Evolutionary conservation across 2,113 vertebrate species (phyloP).

Genomic region (Brachyhypopomus occidentalis): DNA sequence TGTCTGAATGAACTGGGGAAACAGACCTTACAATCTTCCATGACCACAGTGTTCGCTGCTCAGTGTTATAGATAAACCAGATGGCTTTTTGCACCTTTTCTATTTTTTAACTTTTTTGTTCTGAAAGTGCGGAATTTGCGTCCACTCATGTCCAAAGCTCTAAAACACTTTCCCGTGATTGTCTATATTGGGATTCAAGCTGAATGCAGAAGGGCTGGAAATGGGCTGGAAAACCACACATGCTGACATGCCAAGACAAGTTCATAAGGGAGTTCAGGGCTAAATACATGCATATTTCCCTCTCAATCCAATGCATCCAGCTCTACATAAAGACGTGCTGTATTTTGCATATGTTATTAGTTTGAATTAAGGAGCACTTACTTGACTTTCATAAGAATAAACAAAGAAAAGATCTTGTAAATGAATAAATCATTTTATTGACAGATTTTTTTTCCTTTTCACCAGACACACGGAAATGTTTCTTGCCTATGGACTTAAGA

Average conservation of each 20-base stretch:
- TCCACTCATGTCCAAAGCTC: conserved; percentile 71
- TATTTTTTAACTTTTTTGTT: conserved; percentile 44
- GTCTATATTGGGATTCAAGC: conserved; percentile 65
- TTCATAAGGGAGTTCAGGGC: conserved; percentile 72
- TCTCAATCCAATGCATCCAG: conserved; percentile 64
- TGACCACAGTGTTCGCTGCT: conserved; percentile 58
- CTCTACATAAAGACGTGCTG: conserved; percentile 6
- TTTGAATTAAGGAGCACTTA: neutral
- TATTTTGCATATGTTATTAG: neutral
- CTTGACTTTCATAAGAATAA: neutral
- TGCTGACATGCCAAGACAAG: conserved; percentile 65
- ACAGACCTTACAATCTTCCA: conserved; percentile 66
- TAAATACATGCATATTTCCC: conserved; percentile 74
- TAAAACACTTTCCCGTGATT: conserved; percentile 75
- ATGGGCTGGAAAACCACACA: conserved; percentile 69
- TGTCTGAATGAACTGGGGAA: conserved; percentile 48
- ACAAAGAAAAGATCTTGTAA: conserved; percentile 25
- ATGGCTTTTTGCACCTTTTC: conserved; percentile 52
- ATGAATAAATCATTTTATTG: conserved; percentile 44
- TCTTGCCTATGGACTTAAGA: conserved; percentile 68
- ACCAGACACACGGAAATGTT: conserved; percentile 66
- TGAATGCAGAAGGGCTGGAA: conserved; percentile 63
- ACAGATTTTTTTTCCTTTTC: conserved; percentile 62
- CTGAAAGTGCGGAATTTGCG: conserved; percentile 70
- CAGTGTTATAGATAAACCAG: conserved; percentile 73